Base-by-base conservation (phyloP, 2,113 vertebrate genomes). In the Corvus moneduloides region DNA sequence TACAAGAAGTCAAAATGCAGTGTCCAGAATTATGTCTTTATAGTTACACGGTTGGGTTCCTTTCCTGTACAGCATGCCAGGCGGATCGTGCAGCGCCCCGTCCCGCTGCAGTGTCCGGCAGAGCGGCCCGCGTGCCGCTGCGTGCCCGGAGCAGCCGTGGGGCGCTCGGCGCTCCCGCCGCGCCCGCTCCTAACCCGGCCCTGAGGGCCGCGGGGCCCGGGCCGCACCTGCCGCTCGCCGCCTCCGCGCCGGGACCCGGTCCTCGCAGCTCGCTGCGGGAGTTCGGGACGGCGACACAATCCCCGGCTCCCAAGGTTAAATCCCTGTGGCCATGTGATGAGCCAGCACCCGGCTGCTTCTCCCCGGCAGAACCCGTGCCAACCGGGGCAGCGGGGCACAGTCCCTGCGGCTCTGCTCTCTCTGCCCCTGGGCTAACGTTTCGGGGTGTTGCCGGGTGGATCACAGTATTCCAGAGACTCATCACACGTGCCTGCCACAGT, bases 61-160 rank as follows among this genome's bases (percentile, higher is more conserved):
- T 58, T 72, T 46, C 20, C 19, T 11, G 32, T 41, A 1, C 23
- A 3, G 7, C 37, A 30, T 3, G 13, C 28, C 13, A 2, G 32
- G 52, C 5, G 2, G 28, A 24, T 44, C 0, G 0, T 30, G 32
- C 66, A 23, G 4, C 0, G 2, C 1, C 23, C n/a, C 13, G 11
- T 41, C 8, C 33, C 30, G 33, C 56, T 13, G 22, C 56, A 5
- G 55, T 3, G 41, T 26, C 17, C 0, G 2, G 48, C 48, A 3
- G n/a, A 1, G n/a, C 75, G 6, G 43, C 43, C 32, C 3, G 6
- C 8, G 43, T 3, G 3, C 59, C 6, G 1, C 6, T 16, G 37
- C 14, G 3, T 4, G 24, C 30, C 23, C 7, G 1, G 13, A 21
- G 35, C 13, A 5, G 66, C 55, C 7, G 2, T 18, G 35, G 4